Evolutionary conservation across 2,113 vertebrate genomes (phyloP).

Genomic region (Synchiropus splendidus): DNA sequence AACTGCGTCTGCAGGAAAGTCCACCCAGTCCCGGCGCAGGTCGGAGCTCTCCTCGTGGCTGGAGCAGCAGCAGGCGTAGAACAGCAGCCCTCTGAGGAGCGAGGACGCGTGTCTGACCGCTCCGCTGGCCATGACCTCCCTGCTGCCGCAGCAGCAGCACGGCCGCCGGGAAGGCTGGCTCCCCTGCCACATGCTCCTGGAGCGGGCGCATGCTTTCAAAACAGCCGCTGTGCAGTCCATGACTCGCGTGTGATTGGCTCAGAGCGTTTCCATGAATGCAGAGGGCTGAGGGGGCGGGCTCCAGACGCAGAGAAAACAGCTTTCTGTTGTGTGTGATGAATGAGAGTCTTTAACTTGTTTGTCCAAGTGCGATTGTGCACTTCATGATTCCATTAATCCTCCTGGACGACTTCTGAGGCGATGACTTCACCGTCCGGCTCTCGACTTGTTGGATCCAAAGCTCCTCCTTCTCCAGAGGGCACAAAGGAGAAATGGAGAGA

Average conservation of each 20-base stretch:
- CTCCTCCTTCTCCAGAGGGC: conserved; percentile 43
- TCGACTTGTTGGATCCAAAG: conserved; percentile 15
- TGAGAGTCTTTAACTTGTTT: neutral
- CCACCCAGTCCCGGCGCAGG: conserved; percentile 23
- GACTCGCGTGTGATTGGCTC: conserved; percentile 19
- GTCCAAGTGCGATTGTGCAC: neutral
- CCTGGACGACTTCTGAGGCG: conserved; percentile 3
- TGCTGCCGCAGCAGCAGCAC: conserved; percentile 13
- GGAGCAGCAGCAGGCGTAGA: conserved; percentile 41
- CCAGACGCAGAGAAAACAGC: neutral
- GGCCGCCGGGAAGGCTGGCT: conserved; percentile 2
- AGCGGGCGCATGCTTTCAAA: conserved; percentile 43
- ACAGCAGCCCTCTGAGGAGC: conserved; percentile 28
- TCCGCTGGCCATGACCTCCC: conserved; percentile 1
- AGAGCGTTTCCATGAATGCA: conserved; percentile 24
- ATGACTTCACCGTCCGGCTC: conserved; percentile 17
- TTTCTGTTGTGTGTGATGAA: neutral
- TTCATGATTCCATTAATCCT: conserved; percentile 2
- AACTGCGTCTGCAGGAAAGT: conserved; percentile 4
- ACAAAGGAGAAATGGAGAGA: conserved; percentile 38
- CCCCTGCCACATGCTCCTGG: conserved; percentile 31
- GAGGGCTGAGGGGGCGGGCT: conserved; percentile 6
- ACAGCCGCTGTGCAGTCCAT: conserved; percentile 54
- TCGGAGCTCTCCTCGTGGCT: conserved; percentile 25
- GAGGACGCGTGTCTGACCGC: conserved; percentile 18